Evolutionary conservation across 2,888 invertebrate genomes (phyloP).

Genomic region (Byasa hedistus): DNA sequence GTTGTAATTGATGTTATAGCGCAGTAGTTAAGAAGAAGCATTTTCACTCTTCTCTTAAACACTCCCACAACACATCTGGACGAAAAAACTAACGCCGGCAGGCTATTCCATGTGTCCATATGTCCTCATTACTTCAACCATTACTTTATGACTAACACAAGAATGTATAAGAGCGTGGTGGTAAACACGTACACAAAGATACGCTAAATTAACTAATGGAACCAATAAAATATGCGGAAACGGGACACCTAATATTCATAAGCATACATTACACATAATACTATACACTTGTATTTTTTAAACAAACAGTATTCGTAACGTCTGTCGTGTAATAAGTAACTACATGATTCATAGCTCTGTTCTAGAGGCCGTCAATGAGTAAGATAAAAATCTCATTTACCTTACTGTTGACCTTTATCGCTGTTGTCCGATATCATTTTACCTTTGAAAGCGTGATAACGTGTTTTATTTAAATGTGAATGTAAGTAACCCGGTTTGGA

Average conservation of each 20-base stretch:
- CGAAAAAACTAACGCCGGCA: too few relatives aligned
- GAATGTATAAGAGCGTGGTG: slow-evolving; percentile 4
- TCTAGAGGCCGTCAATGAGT: slow-evolving; percentile 53
- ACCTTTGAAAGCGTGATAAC: slow-evolving; percentile 38
- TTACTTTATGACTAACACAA: slow-evolving; percentile 8
- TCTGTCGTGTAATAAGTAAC: slow-evolving; percentile 33
- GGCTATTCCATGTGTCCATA: too few relatives aligned
- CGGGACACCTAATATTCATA: slow-evolving; percentile 13
- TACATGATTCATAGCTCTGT: slow-evolving; percentile 52
- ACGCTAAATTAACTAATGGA: not conserved
- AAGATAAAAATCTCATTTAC: slow-evolving; percentile 49
- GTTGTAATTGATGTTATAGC: too few relatives aligned
- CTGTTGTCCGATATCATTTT: slow-evolving; percentile 31
- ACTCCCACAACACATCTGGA: too few relatives aligned
- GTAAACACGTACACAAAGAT: not conserved
- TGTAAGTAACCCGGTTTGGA: not conserved
- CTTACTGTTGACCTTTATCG: slow-evolving; percentile 48
- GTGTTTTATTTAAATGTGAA: slow-evolving; percentile 17
- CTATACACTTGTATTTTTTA: not conserved
- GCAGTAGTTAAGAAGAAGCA: too few relatives aligned
- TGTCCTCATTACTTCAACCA: not conserved
- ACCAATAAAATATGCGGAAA: not conserved
- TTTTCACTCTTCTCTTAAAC: too few relatives aligned
- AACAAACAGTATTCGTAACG: not conserved
- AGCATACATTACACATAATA: slow-evolving; percentile 5